A percentile compares a stretch with the other conserved stretches of the same genome.
Evolutionary conservation across 1,140 invertebrate species (phyloP).

Genomic region (Drosophila burlai): DNA sequence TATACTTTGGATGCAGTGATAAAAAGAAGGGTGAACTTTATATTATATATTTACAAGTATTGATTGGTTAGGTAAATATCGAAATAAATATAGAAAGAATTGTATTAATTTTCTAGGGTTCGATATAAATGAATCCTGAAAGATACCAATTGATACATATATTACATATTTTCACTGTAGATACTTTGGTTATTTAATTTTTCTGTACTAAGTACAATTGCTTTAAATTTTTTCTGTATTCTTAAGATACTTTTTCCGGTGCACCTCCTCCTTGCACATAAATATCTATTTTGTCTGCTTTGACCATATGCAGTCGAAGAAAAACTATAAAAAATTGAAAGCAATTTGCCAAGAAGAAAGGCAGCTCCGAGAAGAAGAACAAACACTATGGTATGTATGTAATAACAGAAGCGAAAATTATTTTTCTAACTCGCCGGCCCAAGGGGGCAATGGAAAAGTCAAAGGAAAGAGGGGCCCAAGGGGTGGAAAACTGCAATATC

Average conservation of each 20-base stretch:
- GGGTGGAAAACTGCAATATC: conserved; percentile 49
- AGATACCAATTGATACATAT: background rate
- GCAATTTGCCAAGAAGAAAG: conserved; percentile 56
- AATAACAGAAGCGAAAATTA: conserved; percentile 57
- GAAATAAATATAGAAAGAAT: background rate
- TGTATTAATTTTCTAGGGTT: background rate
- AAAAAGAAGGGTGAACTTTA: background rate
- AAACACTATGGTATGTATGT: conserved; percentile 26
- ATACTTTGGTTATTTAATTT: background rate
- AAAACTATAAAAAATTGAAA: conserved; percentile 56
- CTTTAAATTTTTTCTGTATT: background rate
- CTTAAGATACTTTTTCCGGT: background rate
- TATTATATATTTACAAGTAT: too few species aligned
- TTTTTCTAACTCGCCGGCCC: conserved; percentile 27
- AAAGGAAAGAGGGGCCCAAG: background rate
- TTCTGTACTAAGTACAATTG: too few species aligned
- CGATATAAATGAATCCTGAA: background rate
- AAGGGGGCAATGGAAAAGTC: background rate
- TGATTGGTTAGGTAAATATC: background rate
- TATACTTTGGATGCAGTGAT: background rate
- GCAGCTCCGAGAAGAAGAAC: conserved; percentile 3
- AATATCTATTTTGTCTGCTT: conserved; percentile 24
- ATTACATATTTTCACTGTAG: too few species aligned
- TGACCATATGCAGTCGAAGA: conserved; percentile 5
- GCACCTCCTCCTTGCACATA: background rate